phyloP scores from a whole-genome alignment of 2,888 invertebrate genomes.

The Endotricha flammealis region DNA sequence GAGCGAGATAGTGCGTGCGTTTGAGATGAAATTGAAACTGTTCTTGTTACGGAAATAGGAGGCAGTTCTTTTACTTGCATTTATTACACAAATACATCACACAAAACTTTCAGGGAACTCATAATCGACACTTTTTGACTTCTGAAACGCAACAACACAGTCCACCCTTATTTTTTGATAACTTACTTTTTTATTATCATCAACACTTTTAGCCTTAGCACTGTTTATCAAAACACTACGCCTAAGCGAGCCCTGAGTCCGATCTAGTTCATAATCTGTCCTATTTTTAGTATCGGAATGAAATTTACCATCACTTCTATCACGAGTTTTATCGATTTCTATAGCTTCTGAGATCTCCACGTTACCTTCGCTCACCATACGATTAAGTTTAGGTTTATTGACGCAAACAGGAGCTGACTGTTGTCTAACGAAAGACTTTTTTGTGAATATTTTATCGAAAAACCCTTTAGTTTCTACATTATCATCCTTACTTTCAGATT shows the following conservation, averaged over 20 bases:
- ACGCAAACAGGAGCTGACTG: constrained; percentile 63
- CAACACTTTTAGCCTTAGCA: constrained; percentile 62
- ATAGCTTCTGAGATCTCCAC: constrained; percentile 44
- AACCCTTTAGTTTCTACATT: constrained; percentile 35
- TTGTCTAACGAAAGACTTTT: constrained; percentile 56
- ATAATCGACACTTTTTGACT: constrained; percentile 59
- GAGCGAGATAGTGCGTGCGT: too few relatives aligned
- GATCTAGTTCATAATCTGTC: constrained; percentile 46
- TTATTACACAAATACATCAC: constrained; percentile 30
- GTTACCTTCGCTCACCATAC: constrained; percentile 61
- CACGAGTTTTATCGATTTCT: constrained; percentile 26
- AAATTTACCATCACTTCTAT: constrained; percentile 39
- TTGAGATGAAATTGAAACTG: too few relatives aligned
- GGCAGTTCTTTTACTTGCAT: too few relatives aligned
- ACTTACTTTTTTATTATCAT: constrained; percentile 47
- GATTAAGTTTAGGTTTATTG: constrained; percentile 47
- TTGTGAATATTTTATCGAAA: constrained; percentile 56
- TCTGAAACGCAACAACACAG: constrained; percentile 63
- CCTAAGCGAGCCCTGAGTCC: constrained; percentile 55
- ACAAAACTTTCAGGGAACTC: constrained; percentile 71
- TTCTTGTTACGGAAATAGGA: too few relatives aligned
- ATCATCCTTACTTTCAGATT: constrained; percentile 45
- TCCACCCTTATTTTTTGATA: constrained; percentile 63
- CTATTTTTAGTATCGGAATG: constrained; percentile 59
- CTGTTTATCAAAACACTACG: constrained; percentile 73